A percentile compares a stretch with the other conserved stretches of the same genome.
Evolutionary conservation across 1,140 invertebrate genomes (phyloP).

Genomic region (Lucilia cuprina): DNA sequence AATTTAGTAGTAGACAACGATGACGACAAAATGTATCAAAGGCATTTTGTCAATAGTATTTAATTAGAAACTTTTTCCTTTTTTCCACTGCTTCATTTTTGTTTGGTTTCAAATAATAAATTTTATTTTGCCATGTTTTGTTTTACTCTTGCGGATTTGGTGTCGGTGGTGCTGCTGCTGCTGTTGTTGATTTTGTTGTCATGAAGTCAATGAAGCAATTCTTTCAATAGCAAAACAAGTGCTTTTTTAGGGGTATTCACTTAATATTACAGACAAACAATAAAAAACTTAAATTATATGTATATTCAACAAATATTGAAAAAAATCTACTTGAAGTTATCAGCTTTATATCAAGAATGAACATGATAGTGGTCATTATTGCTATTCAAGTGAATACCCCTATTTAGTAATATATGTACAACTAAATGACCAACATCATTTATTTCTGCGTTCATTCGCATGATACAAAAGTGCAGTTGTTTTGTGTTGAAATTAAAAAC

Average conservation of each 20-base stretch:
- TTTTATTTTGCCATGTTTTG: neutral
- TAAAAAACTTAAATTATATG: too few relatives aligned
- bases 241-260: neutral
- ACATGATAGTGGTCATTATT: too few relatives aligned
- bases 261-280: too few relatives aligned
- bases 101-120: neutral
- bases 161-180: neutral
- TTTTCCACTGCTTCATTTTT: neutral
- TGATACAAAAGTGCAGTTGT: too few relatives aligned
- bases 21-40: neutral
- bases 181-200: neutral
- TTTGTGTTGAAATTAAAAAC: too few relatives aligned
- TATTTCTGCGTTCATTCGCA: too few relatives aligned
- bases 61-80: neutral
- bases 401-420: too few relatives aligned
- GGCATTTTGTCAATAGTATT: neutral
- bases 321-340: too few relatives aligned
- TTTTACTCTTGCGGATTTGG: neutral
- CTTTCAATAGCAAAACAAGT: neutral
- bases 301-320: too few relatives aligned
- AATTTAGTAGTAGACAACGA: neutral
- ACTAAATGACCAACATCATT: too few relatives aligned
- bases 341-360: too few relatives aligned
- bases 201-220: conserved; percentile 3
- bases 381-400: too few relatives aligned